These are phyloP conservation scores for Graptemys geographica DNA, from an alignment of 2,797 vertebrate genomes.

Conservation along the genomic window DNA sequence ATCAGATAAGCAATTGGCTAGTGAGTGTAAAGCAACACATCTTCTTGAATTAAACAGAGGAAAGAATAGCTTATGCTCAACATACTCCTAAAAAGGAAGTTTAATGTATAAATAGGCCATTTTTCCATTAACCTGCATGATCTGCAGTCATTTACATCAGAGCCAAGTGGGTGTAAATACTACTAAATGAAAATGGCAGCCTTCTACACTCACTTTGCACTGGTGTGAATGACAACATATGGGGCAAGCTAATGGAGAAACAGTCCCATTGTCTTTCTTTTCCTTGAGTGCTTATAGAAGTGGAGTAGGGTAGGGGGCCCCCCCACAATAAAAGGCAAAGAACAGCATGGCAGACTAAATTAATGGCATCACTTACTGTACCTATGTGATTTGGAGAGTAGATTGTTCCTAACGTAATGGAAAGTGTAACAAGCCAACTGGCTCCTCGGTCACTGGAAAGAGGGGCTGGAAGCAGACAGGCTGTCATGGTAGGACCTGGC, in stretches of 20 bases:
- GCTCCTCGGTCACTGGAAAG: background rate
- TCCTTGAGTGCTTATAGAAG: background rate
- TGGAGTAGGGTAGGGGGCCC: accelerated
- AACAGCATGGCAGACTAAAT: background rate
- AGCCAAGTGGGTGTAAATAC: background rate
- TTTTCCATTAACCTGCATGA: background rate
- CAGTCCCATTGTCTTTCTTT: background rate
- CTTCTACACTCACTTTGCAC: background rate
- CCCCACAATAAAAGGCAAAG: conserved; percentile 30
- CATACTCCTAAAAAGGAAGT: conserved; percentile 4
- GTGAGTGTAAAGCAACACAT: background rate
- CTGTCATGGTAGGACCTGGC: background rate
- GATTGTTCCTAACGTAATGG: background rate
- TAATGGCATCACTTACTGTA: conserved; percentile 19
- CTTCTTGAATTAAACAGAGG: background rate
- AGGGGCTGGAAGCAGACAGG: background rate
- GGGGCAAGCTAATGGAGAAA: background rate
- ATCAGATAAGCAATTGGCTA: background rate
- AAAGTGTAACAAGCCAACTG: background rate
- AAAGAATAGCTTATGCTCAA: background rate
- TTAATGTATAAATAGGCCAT: background rate
- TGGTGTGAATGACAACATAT: background rate
- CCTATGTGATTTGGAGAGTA: background rate
- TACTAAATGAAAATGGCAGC: background rate
- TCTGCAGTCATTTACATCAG: background rate